Percentiles rank a stretch among this genome's conserved stretches.
Conservation (phyloP, 2,113 vertebrate species). For the Cyphomyrus discorhynchus region DNA sequence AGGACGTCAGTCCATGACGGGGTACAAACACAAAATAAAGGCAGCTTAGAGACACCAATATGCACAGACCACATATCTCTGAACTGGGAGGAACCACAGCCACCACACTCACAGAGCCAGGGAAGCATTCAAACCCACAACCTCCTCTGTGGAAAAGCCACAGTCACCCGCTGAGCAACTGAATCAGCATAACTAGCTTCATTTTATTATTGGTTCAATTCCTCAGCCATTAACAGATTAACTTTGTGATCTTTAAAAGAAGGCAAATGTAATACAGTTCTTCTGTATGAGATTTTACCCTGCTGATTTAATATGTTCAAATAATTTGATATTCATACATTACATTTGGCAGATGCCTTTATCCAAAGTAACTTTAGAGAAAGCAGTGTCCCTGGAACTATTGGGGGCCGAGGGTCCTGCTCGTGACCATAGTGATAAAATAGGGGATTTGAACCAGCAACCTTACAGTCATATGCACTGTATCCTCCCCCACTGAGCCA, state of each 20-base stretch:
- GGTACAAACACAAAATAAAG: background rate
- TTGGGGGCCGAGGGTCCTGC: background rate
- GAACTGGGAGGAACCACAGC: background rate
- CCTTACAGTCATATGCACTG: background rate
- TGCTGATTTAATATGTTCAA: background rate
- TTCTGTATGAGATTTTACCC: background rate
- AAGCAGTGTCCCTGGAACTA: background rate
- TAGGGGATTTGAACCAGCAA: background rate
- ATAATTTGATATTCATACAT: background rate
- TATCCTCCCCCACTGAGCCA: background rate
- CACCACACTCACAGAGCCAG: background rate
- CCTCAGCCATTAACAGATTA: background rate
- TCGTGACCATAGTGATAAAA: background rate
- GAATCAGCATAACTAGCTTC: background rate
- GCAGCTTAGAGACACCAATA: background rate
- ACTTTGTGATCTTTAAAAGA: background rate
- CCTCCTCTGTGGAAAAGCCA: background rate
- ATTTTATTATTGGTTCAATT: background rate
- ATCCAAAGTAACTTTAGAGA: background rate
- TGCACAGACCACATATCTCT: background rate
- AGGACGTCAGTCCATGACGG: background rate
- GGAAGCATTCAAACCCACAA: background rate
- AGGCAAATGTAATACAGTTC: background rate
- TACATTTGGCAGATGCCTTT: background rate
- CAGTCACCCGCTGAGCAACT: background rate